Evolutionary conservation across 2,888 invertebrate species (phyloP), one percentile per base, ranked within the genome.

Genomic region (Tinea pellionella): DNA sequence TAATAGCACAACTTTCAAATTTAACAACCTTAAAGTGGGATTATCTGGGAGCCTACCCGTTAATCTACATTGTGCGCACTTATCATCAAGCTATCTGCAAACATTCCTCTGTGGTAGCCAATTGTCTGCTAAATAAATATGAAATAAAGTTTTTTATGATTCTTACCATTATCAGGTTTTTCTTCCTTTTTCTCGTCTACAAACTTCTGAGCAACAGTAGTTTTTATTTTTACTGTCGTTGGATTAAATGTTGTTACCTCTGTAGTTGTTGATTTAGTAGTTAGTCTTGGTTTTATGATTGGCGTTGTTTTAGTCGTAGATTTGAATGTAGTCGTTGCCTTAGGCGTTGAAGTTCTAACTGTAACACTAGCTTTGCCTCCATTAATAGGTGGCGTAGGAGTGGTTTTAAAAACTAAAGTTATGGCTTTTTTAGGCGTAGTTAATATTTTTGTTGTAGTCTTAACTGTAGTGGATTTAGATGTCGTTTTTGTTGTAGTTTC

Each of bases 401-500:
- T 62, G 0, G 60, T 59, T 56, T 57, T 58, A 12, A 16, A 13
- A 51, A 55, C 63, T 42, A 42, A 47, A 12, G 57, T 61, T 11
- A 61, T 62, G 0, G 57, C 61, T 29, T 37, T 32, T 19, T 59
- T 56, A 24, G 61, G 62, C 13, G 60, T 62, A 12, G 43, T 60
- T 24, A 13, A 2, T 6, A n/a, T 2, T 41, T 12, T 13, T 41
- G 41, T 41, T 6, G 41, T 41, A 13, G 41, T 41, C 2, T 12
- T 41, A 13, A 2, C 3, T 6, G 41, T n/a, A 2, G 41, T 41
- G 9, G 41, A n/a, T n/a, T 41, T 41, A n/a, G 59, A 64, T 15
- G 57, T 57, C n/a, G 61, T 62, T 62, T 63, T 63, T 8, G 59
- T 63, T 13, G 66, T 64, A 59, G 64, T 69, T 6, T 24, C 24